Conservation (phyloP, 1,140 invertebrate genomes). For the Aphis gossypii region DNA sequence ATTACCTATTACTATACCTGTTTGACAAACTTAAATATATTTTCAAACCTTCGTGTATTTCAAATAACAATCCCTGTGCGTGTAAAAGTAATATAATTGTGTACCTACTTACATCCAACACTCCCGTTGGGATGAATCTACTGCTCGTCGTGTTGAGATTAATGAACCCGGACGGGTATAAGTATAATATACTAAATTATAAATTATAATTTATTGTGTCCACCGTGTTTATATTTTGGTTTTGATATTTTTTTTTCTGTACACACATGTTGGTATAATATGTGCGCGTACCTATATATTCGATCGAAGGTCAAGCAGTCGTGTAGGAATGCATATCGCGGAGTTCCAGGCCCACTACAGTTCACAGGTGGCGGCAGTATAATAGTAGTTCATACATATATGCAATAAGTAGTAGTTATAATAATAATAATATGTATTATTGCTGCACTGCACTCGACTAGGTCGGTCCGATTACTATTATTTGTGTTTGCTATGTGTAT, state of each 20-base stretch:
- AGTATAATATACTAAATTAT: background rate
- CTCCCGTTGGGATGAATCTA: background rate
- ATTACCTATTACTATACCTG: background rate
- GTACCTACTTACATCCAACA: no score
- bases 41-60: background rate
- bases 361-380: background rate
- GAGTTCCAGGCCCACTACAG: background rate
- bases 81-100: background rate
- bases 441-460: background rate
- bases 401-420: background rate
- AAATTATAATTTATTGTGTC: slow-evolving; percentile 4
- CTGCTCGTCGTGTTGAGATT: background rate
- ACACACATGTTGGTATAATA: background rate
- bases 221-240: background rate
- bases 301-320: slow-evolving; percentile 44
- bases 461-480: background rate
- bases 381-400: background rate
- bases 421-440: background rate
- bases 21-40: background rate
- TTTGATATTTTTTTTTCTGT: slow-evolving; percentile 14
- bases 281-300: background rate
- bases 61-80: background rate
- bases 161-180: slow-evolving; percentile 46
- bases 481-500: background rate
- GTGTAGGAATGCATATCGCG: slow-evolving; percentile 45